These are phyloP conservation scores for Drosophila nikananu DNA, from an alignment of 1,140 invertebrate genomes.

Conservation along the genomic window DNA sequence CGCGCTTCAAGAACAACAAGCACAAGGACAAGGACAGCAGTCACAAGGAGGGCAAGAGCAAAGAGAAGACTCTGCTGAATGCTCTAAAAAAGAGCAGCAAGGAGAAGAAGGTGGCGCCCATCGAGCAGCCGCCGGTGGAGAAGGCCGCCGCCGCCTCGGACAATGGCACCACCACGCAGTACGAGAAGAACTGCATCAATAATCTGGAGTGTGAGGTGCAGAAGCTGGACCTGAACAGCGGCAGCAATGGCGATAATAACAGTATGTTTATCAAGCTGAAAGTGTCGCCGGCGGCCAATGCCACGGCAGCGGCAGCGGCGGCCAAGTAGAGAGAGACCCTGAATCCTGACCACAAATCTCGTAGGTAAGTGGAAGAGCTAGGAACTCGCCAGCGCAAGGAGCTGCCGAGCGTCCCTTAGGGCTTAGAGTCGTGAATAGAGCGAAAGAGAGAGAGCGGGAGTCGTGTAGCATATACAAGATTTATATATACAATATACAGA, in stretches of 20 bases:
- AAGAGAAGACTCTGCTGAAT: slow-evolving; percentile 83
- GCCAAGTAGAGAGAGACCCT: slow-evolving; percentile 67
- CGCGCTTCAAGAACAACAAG: slow-evolving; percentile 84
- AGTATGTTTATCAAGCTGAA: slow-evolving; percentile 82
- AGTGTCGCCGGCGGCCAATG: slow-evolving; percentile 57
- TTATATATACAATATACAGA: slow-evolving; percentile 65
- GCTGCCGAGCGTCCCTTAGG: slow-evolving; percentile 23
- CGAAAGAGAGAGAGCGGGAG: background rate
- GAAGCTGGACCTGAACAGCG: slow-evolving; percentile 79
- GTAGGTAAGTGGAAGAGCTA: slow-evolving; percentile 59
- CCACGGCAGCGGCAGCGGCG: slow-evolving; percentile 64
- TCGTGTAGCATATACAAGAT: slow-evolving; percentile 75
- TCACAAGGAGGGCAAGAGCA: slow-evolving; percentile 80
- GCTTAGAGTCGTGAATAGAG: slow-evolving; percentile 59
- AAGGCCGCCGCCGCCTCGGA: slow-evolving; percentile 36
- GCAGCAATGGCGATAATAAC: slow-evolving; percentile 64
- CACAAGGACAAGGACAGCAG: slow-evolving; percentile 82
- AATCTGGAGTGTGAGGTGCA: slow-evolving; percentile 82
- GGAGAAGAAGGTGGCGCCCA: slow-evolving; percentile 79
- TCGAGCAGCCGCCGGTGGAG: slow-evolving; percentile 60
- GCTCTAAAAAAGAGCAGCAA: slow-evolving; percentile 82
- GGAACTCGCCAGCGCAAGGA: slow-evolving; percentile 40
- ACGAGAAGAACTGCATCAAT: slow-evolving; percentile 83
- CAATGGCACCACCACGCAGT: slow-evolving; percentile 65
- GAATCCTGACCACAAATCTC: slow-evolving; percentile 43